Evolutionary conservation across 2,797 vertebrate genomes (phyloP).

Genomic region (Microhierax caerulescens): DNA sequence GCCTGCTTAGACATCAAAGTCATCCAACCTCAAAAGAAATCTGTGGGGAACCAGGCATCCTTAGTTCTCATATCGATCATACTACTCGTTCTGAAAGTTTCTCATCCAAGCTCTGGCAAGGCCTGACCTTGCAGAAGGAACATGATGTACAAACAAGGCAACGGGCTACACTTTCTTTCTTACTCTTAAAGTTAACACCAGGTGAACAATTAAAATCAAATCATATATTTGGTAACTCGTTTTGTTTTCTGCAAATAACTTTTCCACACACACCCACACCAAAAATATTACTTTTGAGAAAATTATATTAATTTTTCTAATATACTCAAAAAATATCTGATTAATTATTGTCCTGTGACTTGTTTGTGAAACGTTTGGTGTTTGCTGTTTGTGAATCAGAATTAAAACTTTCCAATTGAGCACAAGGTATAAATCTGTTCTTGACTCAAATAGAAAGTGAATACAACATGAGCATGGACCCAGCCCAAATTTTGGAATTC

Average conservation of each 20-base stretch:
- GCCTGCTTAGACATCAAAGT: constrained; percentile 36
- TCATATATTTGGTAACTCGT: not conserved
- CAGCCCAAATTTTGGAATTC: not conserved
- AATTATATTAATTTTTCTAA: not conserved
- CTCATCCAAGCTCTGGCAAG: not conserved
- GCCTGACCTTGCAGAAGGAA: constrained; percentile 24
- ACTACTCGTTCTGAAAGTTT: not conserved
- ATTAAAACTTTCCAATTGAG: not conserved
- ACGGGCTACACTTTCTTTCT: not conserved
- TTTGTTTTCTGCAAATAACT: not conserved
- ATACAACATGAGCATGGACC: not conserved
- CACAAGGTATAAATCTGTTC: not conserved
- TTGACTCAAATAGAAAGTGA: not conserved
- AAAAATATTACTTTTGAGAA: not conserved
- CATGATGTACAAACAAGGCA: not conserved
- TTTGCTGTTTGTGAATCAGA: not conserved
- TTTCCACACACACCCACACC: not conserved
- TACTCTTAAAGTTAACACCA: not conserved
- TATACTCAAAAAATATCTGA: not conserved
- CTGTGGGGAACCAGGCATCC: not conserved
- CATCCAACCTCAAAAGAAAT: constrained; percentile 41
- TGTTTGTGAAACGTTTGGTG: not conserved
- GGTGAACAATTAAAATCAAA: not conserved
- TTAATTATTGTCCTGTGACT: not conserved
- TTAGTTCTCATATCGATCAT: constrained; percentile 25